A percentile compares a stretch with the other conserved stretches of the same genome.
phyloP scores from a whole-genome alignment of 2,113 vertebrate species.

The Eptesicus fuscus region DNA sequence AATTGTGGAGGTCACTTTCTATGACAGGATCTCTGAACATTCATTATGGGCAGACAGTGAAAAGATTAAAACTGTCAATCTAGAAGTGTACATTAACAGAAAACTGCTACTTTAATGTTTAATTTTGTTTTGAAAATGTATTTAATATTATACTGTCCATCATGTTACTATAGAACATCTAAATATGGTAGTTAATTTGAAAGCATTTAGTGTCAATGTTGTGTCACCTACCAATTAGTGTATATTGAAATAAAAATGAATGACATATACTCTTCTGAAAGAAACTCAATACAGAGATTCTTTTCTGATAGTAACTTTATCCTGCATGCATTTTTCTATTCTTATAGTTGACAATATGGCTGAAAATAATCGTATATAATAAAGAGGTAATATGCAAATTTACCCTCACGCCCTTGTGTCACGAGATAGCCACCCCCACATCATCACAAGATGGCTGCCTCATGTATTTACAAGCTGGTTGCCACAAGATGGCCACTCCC shows the following conservation, averaged over 20 bases:
- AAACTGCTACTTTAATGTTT: conserved; percentile 65
- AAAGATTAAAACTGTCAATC: conserved; percentile 76
- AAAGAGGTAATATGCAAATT: too few species aligned
- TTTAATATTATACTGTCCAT: conserved; percentile 73
- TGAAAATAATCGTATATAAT: background rate
- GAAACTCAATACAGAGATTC: background rate
- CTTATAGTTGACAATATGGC: background rate
- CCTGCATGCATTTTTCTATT: background rate
- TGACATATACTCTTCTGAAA: conserved; percentile 50
- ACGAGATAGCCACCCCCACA: too few species aligned
- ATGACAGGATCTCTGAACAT: conserved; percentile 69
- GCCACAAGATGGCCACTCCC: too few species aligned
- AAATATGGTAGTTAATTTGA: conserved; percentile 74
- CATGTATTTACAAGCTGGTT: too few species aligned
- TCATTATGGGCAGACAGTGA: conserved; percentile 57
- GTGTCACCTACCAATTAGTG: conserved; percentile 67
- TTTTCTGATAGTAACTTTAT: conserved; percentile 21
- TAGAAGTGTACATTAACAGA: conserved; percentile 66
- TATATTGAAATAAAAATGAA: conserved; percentile 68
- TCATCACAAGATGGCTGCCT: too few species aligned
- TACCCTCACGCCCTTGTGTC: too few species aligned
- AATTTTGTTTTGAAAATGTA: conserved; percentile 76
- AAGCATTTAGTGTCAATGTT: conserved; percentile 68
- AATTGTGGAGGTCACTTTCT: conserved; percentile 63
- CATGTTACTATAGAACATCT: conserved; percentile 54